A percentile compares a stretch with the other conserved stretches of the same genome.
Conservation (phyloP, 2,888 invertebrate genomes). For the Idaea straminata region DNA sequence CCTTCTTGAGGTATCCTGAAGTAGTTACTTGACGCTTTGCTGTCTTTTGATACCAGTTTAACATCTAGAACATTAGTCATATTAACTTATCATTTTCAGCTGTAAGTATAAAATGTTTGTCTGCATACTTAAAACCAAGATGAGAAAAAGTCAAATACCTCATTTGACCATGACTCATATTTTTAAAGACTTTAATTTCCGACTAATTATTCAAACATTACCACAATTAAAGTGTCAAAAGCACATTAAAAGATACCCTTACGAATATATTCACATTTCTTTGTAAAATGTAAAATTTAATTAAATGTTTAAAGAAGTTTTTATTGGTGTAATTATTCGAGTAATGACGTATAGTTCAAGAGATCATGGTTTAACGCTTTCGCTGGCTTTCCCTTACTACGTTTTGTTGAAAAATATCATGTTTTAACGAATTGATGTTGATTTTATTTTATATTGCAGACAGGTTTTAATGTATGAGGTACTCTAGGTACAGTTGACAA, state of each 20-base stretch:
- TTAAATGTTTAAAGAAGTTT: conserved; percentile 2
- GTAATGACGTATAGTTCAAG: conserved; percentile 24
- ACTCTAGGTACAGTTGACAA: too few relatives aligned
- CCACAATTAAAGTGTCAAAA: background rate
- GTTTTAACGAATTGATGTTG: background rate
- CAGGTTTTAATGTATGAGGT: too few relatives aligned
- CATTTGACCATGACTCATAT: background rate
- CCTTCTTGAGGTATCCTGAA: too few relatives aligned
- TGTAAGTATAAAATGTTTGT: too few relatives aligned
- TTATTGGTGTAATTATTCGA: conserved; percentile 21
- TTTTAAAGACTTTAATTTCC: background rate
- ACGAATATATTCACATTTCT: background rate
- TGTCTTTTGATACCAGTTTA: too few relatives aligned
- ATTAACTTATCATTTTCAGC: too few relatives aligned
- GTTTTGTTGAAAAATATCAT: conserved; percentile 23
- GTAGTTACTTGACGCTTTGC: too few relatives aligned
- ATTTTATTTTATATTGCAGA: background rate
- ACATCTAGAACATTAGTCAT: too few relatives aligned
- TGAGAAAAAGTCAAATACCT: background rate
- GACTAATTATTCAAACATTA: background rate
- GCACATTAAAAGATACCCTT: background rate
- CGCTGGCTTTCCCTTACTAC: conserved; percentile 24
- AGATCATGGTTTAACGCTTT: conserved; percentile 30
- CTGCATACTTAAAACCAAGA: background rate
- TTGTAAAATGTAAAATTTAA: background rate